Evolutionary conservation across 2,888 invertebrate species (phyloP), one percentile per base, ranked within the genome.

Genomic region (Silvanus unidentatus): DNA sequence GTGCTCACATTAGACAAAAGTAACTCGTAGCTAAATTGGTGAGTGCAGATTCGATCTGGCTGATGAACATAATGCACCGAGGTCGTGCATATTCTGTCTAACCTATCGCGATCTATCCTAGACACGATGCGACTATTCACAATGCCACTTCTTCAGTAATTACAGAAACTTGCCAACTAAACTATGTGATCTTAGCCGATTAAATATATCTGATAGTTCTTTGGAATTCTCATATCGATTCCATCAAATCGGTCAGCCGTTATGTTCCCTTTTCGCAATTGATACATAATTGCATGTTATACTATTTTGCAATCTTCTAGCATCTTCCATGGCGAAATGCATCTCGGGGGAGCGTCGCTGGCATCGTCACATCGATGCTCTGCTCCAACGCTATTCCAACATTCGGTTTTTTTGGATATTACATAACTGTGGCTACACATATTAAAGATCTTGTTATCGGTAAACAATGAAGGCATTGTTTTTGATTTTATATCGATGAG

Each of bases 381-480:
- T n/a, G n/a, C n/a, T n/a, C n/a, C n/a, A n/a, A n/a, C n/a, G n/a
- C n/a, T n/a, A n/a, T n/a, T n/a, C n/a, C n/a, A n/a, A n/a, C 28
- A 28, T 9, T 28, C 28, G 10, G 8, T 10, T 28, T 10, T 9
- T 28, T 28, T 28, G 28, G 8, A 28, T 28, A 32, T 9, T 5
- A 32, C 47, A 57, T 53, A 56, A 54, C 58, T 53, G 56, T 52
- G 56, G 49, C 52, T 52, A 54, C 49, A 53, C 54, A 59, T 56
- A 22, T 59, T 53, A 57, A 57, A 59, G 56, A 59, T 57, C 56
- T 59, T 49, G 54, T 59, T 61, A 62, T 60, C 57, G 57, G 45
- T 49, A 52, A 65, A 66, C 66, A 66, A 65, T 66, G 60, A 55
- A 57, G 57, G 60, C 59, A 64, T 65, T 65, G 64, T 66, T 61